phyloP scores from a whole-genome alignment of 1,140 invertebrate species.

The Amyelois transitella region DNA sequence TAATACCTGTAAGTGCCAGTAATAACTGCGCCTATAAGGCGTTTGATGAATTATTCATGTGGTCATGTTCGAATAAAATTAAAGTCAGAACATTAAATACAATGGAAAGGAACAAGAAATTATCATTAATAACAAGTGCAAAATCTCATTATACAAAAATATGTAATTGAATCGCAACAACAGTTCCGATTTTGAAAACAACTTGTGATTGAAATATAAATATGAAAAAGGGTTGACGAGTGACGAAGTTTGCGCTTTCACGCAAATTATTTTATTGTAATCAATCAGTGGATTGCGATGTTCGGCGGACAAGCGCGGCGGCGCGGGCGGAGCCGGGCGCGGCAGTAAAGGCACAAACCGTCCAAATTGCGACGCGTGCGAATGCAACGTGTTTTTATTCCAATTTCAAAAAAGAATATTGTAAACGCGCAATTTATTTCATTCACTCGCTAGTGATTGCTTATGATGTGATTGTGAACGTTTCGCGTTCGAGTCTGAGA shows the following conservation, averaged over 20 bases:
- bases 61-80: neutral
- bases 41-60: neutral
- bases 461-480: conserved; percentile 59
- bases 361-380: conserved; percentile 48
- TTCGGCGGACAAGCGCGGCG: conserved; percentile 11
- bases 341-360: conserved; percentile 22
- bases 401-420: conserved; percentile 45
- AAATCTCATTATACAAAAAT: neutral
- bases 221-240: conserved; percentile 12
- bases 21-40: neutral
- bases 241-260: conserved; percentile 31
- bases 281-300: conserved; percentile 41
- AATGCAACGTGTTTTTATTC: conserved; percentile 45
- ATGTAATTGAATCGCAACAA: neutral
- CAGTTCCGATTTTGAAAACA: neutral
- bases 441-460: conserved; percentile 52
- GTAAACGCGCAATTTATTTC: conserved; percentile 59
- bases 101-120: neutral
- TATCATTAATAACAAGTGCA: too few relatives aligned
- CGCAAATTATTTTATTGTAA: conserved; percentile 52
- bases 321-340: conserved; percentile 8
- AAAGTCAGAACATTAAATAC: neutral
- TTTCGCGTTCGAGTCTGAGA: conserved; percentile 19
- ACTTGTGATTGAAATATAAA: conserved; percentile 11
- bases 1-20: neutral